Base-by-base conservation (phyloP, 2,888 invertebrate genomes). In the Polietes domitor region DNA sequence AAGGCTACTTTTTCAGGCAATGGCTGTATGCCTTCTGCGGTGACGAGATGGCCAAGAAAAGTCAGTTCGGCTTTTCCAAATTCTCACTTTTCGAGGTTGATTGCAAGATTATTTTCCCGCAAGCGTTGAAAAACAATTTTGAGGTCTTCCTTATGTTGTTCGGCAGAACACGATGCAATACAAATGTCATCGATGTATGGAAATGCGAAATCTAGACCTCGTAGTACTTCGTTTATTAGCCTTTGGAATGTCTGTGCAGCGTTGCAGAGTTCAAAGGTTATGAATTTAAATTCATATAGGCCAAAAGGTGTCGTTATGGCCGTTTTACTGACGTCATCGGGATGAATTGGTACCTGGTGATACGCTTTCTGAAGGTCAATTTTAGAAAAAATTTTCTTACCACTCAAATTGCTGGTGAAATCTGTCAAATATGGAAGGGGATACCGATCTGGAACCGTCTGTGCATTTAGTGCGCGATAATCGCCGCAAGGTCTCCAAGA, bases 331-430 rank as follows among this genome's bases (percentile, higher is more conserved):
- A 68, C 68, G 43, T 68, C 68, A 43, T 91, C 0, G 78, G 89
- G 88, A 65, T 88, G 87, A 74, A 86, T 91, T 1, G 82, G 61
- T 4, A 61, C 15, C 26, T 61, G 28, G 26, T 28, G 61, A 61
- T 15, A 61, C 4, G 61, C 61, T 61, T 75, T 72, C 7, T 71
- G 68, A 17, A 89, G 81, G 81, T 89, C 87, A 15, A 88, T 75
- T 75, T 75, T 85, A 1, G 78, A 58, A 32, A 63, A 76, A 24
- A 76, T 19, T 24, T 72, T 37, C 55, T 72, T 55, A 26, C 55
- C 76, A 28, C 6, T 12, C 1, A 72, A 72, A 72, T 32, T 72
- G 21, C 17, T 26, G 2, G 55, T 55, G 55, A 72, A 72, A 55
- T 72, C 55, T 12, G 63, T 58, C 47, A 47, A 72, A 26, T 78